Conservation (phyloP, 1,140 invertebrate species). For the Mizuhopecten yessoensis region DNA sequence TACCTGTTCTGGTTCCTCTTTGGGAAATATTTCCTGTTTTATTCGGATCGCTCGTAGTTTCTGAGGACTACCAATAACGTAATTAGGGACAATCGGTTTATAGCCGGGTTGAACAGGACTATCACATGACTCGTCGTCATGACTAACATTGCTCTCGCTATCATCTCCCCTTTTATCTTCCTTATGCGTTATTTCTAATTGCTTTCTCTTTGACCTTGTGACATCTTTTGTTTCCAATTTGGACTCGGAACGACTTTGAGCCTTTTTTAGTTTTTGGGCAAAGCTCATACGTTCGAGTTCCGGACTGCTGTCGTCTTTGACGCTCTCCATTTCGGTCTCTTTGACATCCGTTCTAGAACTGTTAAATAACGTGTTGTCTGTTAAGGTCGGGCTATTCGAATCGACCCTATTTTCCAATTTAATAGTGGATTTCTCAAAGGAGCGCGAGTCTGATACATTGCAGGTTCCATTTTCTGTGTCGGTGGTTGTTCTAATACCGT, state of each 20-base stretch:
- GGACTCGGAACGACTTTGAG: not conserved
- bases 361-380: not conserved
- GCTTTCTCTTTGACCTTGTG: not conserved
- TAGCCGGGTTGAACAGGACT: not conserved
- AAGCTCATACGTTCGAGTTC: conserved; percentile 14
- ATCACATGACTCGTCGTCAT: not conserved
- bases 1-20: not conserved
- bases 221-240: not conserved
- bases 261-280: conserved; percentile 18
- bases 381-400: not conserved
- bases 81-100: not conserved
- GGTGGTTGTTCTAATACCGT: not conserved
- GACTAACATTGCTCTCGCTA: not conserved
- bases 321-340: not conserved
- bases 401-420: not conserved
- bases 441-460: not conserved
- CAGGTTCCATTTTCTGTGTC: not conserved
- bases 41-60: not conserved
- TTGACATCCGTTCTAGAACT: not conserved
- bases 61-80: not conserved
- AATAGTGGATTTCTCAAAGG: not conserved
- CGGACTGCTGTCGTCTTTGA: conserved; percentile 12
- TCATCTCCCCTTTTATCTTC: not conserved
- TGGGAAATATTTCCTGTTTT: conserved; percentile 34
- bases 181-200: not conserved